Percentiles rank a stretch among this genome's conserved stretches.
Evolutionary conservation across 2,888 invertebrate species (phyloP).

Genomic region (Rhabditophanes sp.): DNA sequence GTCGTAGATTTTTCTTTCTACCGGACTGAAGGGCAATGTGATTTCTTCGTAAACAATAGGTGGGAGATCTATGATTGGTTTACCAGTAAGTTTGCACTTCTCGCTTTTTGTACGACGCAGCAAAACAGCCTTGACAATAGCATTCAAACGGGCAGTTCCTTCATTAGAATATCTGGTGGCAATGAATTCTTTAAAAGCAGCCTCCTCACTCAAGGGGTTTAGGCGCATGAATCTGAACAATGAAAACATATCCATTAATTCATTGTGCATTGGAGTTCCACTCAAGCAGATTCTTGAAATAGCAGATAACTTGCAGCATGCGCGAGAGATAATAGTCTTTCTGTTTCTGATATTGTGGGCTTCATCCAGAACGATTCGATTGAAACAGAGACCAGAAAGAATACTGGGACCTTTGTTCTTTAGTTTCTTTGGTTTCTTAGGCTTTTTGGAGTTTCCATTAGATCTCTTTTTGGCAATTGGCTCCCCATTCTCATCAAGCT

Average conservation of each 20-base stretch:
- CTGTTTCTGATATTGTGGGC: constrained; percentile 78
- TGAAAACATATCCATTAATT: constrained; percentile 59
- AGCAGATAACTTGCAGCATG: constrained; percentile 56
- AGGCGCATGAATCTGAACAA: constrained; percentile 60
- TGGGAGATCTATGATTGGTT: no score
- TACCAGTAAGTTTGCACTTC: no score
- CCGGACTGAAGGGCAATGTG: no score
- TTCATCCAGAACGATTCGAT: constrained; percentile 53
- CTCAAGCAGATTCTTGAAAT: constrained; percentile 67
- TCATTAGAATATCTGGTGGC: no score
- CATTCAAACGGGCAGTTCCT: constrained; percentile 56
- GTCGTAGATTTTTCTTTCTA: constrained; percentile 42
- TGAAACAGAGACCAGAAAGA: constrained; percentile 12
- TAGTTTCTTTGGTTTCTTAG: no score
- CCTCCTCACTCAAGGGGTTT: constrained; percentile 71
- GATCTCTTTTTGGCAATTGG: no score
- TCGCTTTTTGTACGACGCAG: no score
- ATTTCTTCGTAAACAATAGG: no score
- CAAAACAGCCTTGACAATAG: constrained; percentile 68
- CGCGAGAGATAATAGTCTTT: constrained; percentile 43
- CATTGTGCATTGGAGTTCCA: constrained; percentile 81
- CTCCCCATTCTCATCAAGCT: constrained; percentile 4
- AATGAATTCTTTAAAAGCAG: constrained; percentile 85
- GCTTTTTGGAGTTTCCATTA: no score
- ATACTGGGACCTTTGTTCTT: no score